Evolutionary conservation across 2,797 vertebrate genomes (phyloP), one percentile per base, ranked within the genome.

Genomic region (Eutrigla gurnardus): DNA sequence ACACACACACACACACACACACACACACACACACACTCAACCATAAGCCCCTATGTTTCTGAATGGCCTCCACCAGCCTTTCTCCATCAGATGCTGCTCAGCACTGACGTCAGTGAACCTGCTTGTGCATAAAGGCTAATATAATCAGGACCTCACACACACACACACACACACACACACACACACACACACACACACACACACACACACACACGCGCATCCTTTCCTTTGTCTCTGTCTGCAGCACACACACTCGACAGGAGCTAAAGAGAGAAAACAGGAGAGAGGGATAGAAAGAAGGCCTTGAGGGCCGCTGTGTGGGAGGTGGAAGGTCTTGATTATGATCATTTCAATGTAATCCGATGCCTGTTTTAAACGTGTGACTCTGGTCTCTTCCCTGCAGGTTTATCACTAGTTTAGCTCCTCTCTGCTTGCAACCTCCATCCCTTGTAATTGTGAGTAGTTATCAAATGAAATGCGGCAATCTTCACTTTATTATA

Each of bases 71-170:
- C 43, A 8, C 64, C 72, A 4, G 12, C 70, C 46, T 47, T 76
- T 45, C 71, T 75, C 69, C 37, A 85, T 86, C 61, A 70, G 82
- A 82, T 74, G 66, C 65, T 73, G 73, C 80, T 79, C 65, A 68
- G 69, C 62, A 62, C 69, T 91, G 91, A 93, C 84, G 86, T 93
- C 91, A 92, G 75, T 75, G 73, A 79, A 81, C 83, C 86, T 87
- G 81, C 71, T 50, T 77, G 78, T 65, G 65, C 77, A 86, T 84
- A 87, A 88, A 90, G 82, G 81, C 82, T 90, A 91, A 91, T 87
- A 76, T 80, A 91, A 92, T 91, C 88, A 90, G 65, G 59, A 63
- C 42, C 75, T 55, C 66, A 33, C 72, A 63, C 70, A 69, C 60
- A 61, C 60, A 60, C 69, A 65, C 45, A 64, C 4, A 59, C 72